phyloP scores from a whole-genome alignment of 37 sponge, comb jelly and placozoan genomes.

The Geodia barretti region DNA sequence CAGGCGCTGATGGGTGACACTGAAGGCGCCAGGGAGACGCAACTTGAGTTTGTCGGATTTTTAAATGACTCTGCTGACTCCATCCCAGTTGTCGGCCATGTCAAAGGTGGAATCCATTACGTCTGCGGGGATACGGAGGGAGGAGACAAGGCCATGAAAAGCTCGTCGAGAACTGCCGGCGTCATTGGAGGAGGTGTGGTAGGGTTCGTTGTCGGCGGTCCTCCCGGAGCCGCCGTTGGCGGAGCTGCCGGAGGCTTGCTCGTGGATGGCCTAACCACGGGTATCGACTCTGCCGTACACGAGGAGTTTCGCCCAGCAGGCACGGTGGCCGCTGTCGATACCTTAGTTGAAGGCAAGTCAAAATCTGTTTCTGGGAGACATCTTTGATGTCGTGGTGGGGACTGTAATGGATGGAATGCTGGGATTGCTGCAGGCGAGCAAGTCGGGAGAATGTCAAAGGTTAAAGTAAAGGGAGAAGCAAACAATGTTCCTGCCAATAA shows the following conservation, averaged over 20 bases:
- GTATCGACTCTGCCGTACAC: conserved; percentile 29
- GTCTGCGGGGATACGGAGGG: conserved; percentile 30
- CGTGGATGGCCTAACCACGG: conserved; percentile 16
- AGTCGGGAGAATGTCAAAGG: no score
- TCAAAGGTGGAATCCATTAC: conserved; percentile 41
- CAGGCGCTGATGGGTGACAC: conserved; percentile 3
- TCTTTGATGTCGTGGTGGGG: no score
- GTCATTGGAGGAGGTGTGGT: conserved; percentile 33
- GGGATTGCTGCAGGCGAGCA: no score
- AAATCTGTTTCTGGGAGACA: no score
- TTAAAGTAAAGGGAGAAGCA: no score
- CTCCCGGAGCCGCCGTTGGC: conserved; percentile 8
- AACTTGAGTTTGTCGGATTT: not conserved
- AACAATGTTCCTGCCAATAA: no score
- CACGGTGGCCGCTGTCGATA: not conserved
- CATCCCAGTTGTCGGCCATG: conserved; percentile 31
- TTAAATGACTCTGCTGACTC: conserved; percentile 13
- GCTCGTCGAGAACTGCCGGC: conserved; percentile 19
- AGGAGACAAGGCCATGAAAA: conserved; percentile 26
- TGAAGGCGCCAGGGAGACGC: conserved; percentile 22
- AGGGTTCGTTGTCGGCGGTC: conserved; percentile 14
- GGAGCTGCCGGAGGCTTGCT: conserved; percentile 1
- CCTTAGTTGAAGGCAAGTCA: no score
- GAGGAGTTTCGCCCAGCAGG: conserved; percentile 16
- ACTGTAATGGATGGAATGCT: no score